These are phyloP conservation scores for Grus americana DNA, from an alignment of 2,113 vertebrate species.

Conservation along the genomic window DNA sequence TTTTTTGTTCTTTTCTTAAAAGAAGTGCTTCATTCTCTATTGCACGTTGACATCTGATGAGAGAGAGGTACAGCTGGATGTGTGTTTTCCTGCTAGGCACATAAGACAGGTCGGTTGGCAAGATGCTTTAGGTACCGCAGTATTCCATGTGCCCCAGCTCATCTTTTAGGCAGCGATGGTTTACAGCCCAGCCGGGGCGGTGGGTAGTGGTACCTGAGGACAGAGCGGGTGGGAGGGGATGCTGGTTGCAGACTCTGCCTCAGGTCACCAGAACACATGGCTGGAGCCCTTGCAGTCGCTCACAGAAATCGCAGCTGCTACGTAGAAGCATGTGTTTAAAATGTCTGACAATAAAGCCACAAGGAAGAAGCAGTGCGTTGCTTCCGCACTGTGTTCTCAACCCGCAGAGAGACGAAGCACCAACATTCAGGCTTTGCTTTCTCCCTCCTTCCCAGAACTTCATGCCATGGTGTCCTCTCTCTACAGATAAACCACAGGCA, in stretches of 20 bases:
- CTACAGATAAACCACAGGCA: not conserved
- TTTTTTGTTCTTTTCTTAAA: not conserved
- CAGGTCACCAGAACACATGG: fast-evolving
- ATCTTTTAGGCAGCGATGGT: not conserved
- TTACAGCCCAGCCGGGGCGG: fast-evolving
- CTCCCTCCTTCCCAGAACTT: not conserved
- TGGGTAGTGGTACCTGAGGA: fast-evolving
- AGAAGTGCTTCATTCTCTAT: not conserved
- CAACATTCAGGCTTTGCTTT: not conserved
- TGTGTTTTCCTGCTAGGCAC: not conserved
- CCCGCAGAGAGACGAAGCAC: not conserved
- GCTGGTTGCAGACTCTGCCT: not conserved
- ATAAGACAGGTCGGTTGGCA: not conserved
- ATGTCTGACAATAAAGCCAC: not conserved
- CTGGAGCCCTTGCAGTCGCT: not conserved
- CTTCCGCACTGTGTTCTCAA: not conserved
- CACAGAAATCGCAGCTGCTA: fast-evolving
- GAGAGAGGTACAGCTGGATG: not conserved
- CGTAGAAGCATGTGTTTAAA: not conserved
- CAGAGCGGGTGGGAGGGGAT: not conserved
- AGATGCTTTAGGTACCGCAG: not conserved
- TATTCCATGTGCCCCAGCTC: not conserved
- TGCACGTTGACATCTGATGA: fast-evolving
- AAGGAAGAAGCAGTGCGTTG: fast-evolving
- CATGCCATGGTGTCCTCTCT: not conserved